These are phyloP conservation scores for Bufo bufo DNA, from an alignment of 2,113 vertebrate species.

Conservation along the genomic window DNA sequence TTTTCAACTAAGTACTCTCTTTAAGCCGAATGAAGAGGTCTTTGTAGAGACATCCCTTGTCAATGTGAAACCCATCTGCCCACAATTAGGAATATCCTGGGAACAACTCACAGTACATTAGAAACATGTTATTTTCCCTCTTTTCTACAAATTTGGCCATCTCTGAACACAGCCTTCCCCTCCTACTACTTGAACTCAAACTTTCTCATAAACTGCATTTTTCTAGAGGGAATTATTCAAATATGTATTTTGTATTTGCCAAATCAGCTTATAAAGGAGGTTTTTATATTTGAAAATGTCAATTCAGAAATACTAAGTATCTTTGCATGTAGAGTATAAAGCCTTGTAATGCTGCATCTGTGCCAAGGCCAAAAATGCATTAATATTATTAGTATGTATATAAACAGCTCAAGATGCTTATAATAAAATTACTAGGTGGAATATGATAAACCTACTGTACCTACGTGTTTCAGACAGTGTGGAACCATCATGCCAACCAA, in stretches of 20 bases:
- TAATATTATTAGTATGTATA: not conserved
- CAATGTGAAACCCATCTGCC: slow-evolving; percentile 49
- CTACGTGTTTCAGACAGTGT: too few species aligned
- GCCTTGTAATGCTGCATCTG: not conserved
- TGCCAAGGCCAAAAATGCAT: not conserved
- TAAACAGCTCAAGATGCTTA: not conserved
- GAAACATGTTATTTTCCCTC: slow-evolving; percentile 50
- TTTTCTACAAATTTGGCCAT: slow-evolving; percentile 50
- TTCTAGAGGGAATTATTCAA: not conserved
- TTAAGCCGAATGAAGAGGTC: slow-evolving; percentile 33
- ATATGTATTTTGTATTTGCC: not conserved
- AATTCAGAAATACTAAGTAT: not conserved
- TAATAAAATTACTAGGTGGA: not conserved
- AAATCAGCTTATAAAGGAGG: not conserved
- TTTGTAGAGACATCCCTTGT: slow-evolving; percentile 37
- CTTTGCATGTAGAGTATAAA: not conserved
- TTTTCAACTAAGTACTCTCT: slow-evolving; percentile 14
- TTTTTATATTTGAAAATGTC: not conserved
- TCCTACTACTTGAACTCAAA: slow-evolving; percentile 22
- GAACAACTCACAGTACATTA: slow-evolving; percentile 28
- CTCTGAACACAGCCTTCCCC: slow-evolving; percentile 31
- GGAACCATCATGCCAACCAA: too few species aligned
- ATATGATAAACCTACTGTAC: not conserved
- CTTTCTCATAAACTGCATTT: slow-evolving; percentile 28
- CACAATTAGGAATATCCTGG: slow-evolving; percentile 35